These are phyloP conservation scores for Drosophila sordidula DNA, from an alignment of 2,888 invertebrate genomes.

Conservation along the genomic window DNA sequence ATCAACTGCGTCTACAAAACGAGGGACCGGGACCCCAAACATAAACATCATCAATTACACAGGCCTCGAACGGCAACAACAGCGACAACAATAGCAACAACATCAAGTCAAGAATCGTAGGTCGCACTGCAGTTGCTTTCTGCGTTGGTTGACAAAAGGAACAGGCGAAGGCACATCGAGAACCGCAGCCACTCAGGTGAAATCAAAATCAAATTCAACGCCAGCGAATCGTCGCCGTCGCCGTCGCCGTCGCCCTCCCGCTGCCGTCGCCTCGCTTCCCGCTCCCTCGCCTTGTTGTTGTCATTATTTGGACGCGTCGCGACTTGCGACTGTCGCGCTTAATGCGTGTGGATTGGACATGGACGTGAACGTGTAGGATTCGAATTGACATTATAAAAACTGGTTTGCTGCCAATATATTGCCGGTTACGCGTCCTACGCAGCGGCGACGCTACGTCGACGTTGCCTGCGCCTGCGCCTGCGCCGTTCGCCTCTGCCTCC, in stretches of 20 bases:
- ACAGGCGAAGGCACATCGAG: slow-evolving; percentile 28
- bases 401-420: slow-evolving; percentile 77
- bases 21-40: slow-evolving; percentile 51
- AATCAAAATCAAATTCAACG: slow-evolving; percentile 81
- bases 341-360: slow-evolving; percentile 78
- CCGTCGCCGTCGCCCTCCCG: slow-evolving; percentile 9
- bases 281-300: slow-evolving; percentile 44
- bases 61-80: slow-evolving; percentile 54
- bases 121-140: slow-evolving; percentile 59
- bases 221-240: slow-evolving; percentile 56
- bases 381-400: slow-evolving; percentile 81
- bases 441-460: slow-evolving; percentile 33
- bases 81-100: slow-evolving; percentile 41
- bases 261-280: slow-evolving; percentile 21
- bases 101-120: slow-evolving; percentile 64
- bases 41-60: slow-evolving; percentile 80
- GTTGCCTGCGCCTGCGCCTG: slow-evolving; percentile 16
- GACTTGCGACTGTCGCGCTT: slow-evolving; percentile 80
- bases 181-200: slow-evolving; percentile 72
- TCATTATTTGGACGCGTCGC: slow-evolving; percentile 72
- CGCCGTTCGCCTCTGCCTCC: neutral
- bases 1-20: slow-evolving; percentile 63
- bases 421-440: slow-evolving; percentile 71
- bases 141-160: slow-evolving; percentile 70
- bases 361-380: slow-evolving; percentile 76